Evolutionary conservation across 92 coral and sea anemone genomes (phyloP).

Genomic region (Parazoanthus swiftii): DNA sequence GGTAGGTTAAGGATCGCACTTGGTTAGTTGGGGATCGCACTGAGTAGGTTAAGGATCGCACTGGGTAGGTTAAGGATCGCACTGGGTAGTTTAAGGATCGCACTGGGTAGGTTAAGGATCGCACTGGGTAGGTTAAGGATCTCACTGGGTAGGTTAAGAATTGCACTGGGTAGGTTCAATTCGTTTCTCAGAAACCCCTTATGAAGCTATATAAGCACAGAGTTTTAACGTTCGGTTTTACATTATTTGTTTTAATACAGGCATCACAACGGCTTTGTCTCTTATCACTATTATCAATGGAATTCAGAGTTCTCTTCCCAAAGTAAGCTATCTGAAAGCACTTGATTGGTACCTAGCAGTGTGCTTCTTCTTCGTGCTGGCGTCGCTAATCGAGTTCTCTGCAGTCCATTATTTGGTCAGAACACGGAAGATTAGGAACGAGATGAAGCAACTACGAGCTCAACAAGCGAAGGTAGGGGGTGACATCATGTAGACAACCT

Average conservation of each 20-base stretch:
- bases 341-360: slow-evolving; percentile 3
- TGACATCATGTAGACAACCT: neutral
- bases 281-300: slow-evolving; percentile 21
- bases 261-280: slow-evolving; percentile 23
- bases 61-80: too few species aligned
- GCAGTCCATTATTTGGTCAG: slow-evolving; percentile 10
- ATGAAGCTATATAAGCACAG: too few species aligned
- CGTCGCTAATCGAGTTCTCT: slow-evolving; percentile 20
- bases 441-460: neutral
- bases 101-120: too few species aligned
- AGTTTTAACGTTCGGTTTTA: too few species aligned
- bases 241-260: neutral
- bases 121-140: too few species aligned
- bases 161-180: too few species aligned
- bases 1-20: too few species aligned
- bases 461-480: neutral
- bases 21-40: too few species aligned
- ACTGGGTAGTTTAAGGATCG: too few species aligned
- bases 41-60: too few species aligned
- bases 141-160: too few species aligned
- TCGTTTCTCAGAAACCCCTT: too few species aligned
- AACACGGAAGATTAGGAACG: neutral
- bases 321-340: slow-evolving; percentile 15
- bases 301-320: slow-evolving; percentile 2
- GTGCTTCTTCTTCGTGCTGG: slow-evolving; percentile 6